Evolutionary conservation across 2,888 invertebrate genomes (phyloP), one percentile per base, ranked within the genome.

Genomic region (Rutpela maculata): DNA sequence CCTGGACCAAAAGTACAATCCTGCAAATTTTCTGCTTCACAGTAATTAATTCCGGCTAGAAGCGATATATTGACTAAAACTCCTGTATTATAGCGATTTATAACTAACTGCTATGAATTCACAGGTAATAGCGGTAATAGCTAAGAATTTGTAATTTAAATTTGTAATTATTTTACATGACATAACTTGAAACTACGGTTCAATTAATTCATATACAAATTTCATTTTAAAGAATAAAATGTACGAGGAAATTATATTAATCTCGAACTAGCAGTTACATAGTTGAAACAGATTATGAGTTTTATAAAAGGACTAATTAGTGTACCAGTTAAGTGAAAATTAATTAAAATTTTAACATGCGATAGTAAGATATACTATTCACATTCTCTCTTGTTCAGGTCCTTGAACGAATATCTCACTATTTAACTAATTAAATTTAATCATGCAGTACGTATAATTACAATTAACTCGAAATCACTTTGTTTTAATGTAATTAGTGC

Each of bases 401-500:
- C 43, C 55, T 63, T 50, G 50, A 71, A 62, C 71, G 72, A 72
- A 62, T 72, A 72, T 63, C 63, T 72, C 72, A 72, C 72, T 55
- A 72, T 72, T 70, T 63, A 72, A 43, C 72, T 63, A 72, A 72
- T 72, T 72, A 72, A 72, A 72, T 62, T 72, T 72, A 72, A 72
- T 72, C 72, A 72, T 72, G 55, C 63, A 72, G 55, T 55, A 72
- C 72, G 82, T 82, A 84, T 86, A 85, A 86, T 86, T 84, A 82
- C 84, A 84, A 85, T 85, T 85, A 86, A 84, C 83, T 84, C 80
- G 78, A 84, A 87, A 88, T 87, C 84, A 85, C 86, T 87, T 87
- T 86, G 86, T 86, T 86, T 85, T 84, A 86, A 87, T 85, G 84
- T 86, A 85, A 86, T 87, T 86, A 86, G 83, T 80, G 81, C 82